phyloP scores from a whole-genome alignment of 2,113 vertebrate species.

The Catharus bicknelli region DNA sequence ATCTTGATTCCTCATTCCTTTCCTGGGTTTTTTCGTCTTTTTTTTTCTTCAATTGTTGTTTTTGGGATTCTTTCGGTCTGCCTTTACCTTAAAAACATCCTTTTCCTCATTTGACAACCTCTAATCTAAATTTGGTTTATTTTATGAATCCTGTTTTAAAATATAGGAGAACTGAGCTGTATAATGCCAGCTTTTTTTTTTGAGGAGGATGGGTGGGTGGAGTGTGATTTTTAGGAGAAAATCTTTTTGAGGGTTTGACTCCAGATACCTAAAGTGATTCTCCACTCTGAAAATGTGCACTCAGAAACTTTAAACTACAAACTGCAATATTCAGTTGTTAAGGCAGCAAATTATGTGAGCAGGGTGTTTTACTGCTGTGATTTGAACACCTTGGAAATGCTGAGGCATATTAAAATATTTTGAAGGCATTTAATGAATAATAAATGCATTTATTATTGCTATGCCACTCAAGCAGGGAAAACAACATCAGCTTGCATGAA shows the following conservation, averaged over 20 bases:
- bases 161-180: neutral
- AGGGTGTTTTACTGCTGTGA: neutral
- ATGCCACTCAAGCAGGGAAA: constrained; percentile 2
- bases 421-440: constrained; percentile 47
- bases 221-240: neutral
- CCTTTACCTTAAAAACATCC: neutral
- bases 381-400: neutral
- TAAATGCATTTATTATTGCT: constrained; percentile 45
- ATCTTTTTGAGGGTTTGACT: neutral
- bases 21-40: neutral
- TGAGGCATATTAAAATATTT: constrained; percentile 6
- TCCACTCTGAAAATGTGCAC: neutral
- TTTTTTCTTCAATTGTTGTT: neutral
- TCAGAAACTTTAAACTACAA: neutral
- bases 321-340: neutral
- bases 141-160: neutral
- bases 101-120: neutral
- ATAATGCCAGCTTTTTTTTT: neutral
- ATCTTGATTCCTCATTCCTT: neutral
- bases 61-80: neutral
- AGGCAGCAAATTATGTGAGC: neutral
- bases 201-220: fast-evolving
- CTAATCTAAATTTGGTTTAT: neutral
- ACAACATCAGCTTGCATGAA: neutral
- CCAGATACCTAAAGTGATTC: neutral